phyloP scores from a whole-genome alignment of 2,888 invertebrate genomes.

The Drosophila ustulata region DNA sequence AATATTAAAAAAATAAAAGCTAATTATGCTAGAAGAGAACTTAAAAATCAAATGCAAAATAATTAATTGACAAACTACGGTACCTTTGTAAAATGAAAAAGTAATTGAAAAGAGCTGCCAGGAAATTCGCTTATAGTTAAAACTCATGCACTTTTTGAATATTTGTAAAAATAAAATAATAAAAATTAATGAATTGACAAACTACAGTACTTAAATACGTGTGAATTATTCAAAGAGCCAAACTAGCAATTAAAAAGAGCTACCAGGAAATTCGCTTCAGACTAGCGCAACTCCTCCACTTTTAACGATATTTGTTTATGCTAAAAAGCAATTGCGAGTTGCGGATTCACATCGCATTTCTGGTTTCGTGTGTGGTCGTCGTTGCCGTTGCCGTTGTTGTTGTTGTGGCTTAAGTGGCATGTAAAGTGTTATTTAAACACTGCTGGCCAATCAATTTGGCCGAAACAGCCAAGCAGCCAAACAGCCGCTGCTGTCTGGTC shows the following conservation, averaged over 20 bases:
- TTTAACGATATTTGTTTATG: not conserved
- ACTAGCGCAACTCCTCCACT: not conserved
- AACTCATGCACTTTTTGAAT: too few species aligned
- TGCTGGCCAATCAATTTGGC: constrained; percentile 29
- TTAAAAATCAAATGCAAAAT: too few species aligned
- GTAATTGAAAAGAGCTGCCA: too few species aligned
- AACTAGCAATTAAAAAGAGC: not conserved
- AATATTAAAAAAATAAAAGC: too few species aligned
- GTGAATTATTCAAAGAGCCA: too few species aligned
- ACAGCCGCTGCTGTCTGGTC: not conserved
- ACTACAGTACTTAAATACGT: too few species aligned
- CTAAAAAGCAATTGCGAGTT: constrained; percentile 2
- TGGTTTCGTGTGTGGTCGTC: not conserved
- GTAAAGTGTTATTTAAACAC: constrained; percentile 23
- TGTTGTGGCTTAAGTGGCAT: constrained; percentile 9
- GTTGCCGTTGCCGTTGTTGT: not conserved
- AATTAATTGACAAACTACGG: too few species aligned
- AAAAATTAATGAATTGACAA: too few species aligned
- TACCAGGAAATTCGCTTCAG: not conserved
- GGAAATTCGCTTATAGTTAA: too few species aligned
- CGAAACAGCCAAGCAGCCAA: constrained; percentile 7
- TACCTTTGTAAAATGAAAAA: too few species aligned
- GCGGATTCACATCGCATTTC: constrained; percentile 4
- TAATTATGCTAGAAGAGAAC: too few species aligned
- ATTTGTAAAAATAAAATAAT: too few species aligned